Base-by-base conservation (phyloP, 2,797 vertebrate species). In the Arctocebus calabarensis region DNA sequence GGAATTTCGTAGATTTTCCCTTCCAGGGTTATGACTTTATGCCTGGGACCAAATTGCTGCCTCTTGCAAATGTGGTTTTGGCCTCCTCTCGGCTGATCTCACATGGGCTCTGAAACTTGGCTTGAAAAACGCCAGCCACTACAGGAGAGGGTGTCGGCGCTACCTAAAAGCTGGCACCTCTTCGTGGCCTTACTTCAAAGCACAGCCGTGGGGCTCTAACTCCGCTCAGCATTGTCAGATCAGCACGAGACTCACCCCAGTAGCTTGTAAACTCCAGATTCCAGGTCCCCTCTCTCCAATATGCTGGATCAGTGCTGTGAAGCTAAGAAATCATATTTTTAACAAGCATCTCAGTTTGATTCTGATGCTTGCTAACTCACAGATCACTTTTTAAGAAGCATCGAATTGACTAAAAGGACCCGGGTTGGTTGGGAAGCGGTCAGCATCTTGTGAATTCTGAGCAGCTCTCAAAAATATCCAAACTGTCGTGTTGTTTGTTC, bases 401-500 rank as follows among this genome's bases (percentile, higher is more conserved):
- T 9, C 12, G n/a, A 88, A 88, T 43, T 88, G 32, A 84, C 9
- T 61, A n/a, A 96, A 90, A 88, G 37, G 77, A 75, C 48, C 52
- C 2, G 14, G 77, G 37, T 88, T 84, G 34, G 19, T 8, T 52
- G 73, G 88, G 43, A 93, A 95, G 64, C 62, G 86, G 84, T 94
- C 61, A 97, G 84, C 82, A 59, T 79, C 78, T 74, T 84, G 70
- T 78, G 75, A 82, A 82, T 95, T 91, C 71, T 75, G 87, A 95
- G n/a, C 1, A 29, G 57, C n/a, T 52, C n/a, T 92, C 48, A 83
- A 82, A 88, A 94, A 91, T 87, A 78, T 68, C 73, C 70, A 70
- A 48, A 89, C 79, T 95, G 94, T 94, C 91, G 57, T 78, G 45
- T 81, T 93, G 95, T 97, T 95, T 97, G 86, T 97, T 95, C 92